These are phyloP conservation scores for Drosophila arawakana DNA, from an alignment of 1,140 invertebrate species.

Conservation along the genomic window DNA sequence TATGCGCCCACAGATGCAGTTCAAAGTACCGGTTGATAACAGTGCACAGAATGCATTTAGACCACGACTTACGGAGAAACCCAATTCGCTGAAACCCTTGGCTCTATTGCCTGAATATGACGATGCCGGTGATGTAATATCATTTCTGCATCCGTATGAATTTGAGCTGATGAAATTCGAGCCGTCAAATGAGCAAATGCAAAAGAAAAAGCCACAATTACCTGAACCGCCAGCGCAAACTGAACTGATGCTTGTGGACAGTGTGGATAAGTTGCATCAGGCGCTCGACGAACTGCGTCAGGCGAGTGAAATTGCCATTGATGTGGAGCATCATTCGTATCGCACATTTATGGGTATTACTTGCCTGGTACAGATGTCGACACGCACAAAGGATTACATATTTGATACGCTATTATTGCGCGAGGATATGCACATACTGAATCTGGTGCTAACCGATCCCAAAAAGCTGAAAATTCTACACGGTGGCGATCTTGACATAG, in stretches of 20 bases:
- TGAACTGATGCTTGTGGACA: constrained; percentile 89
- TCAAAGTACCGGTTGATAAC: constrained; percentile 95
- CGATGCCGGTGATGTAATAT: constrained; percentile 86
- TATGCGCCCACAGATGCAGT: constrained; percentile 92
- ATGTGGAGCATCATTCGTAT: constrained; percentile 96
- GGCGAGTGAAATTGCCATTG: constrained; percentile 91
- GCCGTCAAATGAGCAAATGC: constrained; percentile 85
- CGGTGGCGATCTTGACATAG: constrained; percentile 94
- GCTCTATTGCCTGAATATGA: constrained; percentile 89
- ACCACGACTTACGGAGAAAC: constrained; percentile 94
- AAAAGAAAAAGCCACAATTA: constrained; percentile 74
- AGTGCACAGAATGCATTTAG: constrained; percentile 89
- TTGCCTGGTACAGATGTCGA: constrained; percentile 98
- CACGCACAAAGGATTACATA: constrained; percentile 93
- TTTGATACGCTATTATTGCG: constrained; percentile 94
- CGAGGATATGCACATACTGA: constrained; percentile 93
- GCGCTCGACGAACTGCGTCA: constrained; percentile 88
- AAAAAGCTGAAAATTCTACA: constrained; percentile 98
- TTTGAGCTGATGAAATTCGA: constrained; percentile 92
- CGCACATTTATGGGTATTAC: constrained; percentile 94
- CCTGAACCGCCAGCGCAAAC: constrained; percentile 87
- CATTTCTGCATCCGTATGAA: constrained; percentile 95
- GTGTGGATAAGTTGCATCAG: constrained; percentile 87
- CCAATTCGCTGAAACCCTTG: constrained; percentile 93
- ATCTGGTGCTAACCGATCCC: constrained; percentile 96